Evolutionary conservation across 1,140 invertebrate species (phyloP).

Genomic region (Drosophila bipectinata): DNA sequence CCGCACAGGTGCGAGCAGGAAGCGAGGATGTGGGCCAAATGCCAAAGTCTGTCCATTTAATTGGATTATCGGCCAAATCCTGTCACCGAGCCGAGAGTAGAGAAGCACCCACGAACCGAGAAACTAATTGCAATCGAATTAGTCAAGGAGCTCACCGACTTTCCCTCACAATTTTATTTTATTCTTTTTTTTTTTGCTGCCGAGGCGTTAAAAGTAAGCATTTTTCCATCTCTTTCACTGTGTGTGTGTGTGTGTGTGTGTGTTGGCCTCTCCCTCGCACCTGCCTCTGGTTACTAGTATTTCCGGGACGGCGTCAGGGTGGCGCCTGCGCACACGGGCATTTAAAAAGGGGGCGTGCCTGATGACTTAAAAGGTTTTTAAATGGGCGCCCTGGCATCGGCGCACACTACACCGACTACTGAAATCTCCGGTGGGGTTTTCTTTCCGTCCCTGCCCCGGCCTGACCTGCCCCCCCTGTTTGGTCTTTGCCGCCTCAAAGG

Average conservation of each 20-base stretch:
- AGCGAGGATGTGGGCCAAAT: slow-evolving; percentile 43
- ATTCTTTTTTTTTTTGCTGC: too few relatives aligned
- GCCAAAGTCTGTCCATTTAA: slow-evolving; percentile 60
- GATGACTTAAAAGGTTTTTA: slow-evolving; percentile 83
- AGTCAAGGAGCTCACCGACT: slow-evolving; percentile 78
- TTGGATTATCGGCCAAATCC: slow-evolving; percentile 77
- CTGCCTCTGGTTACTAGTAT: slow-evolving; percentile 25
- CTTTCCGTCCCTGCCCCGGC: too few relatives aligned
- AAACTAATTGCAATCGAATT: slow-evolving; percentile 76
- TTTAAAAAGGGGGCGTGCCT: slow-evolving; percentile 77
- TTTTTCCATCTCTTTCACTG: not conserved
- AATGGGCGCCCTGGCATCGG: slow-evolving; percentile 58
- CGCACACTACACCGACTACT: slow-evolving; percentile 8
- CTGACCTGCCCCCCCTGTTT: slow-evolving; percentile 5
- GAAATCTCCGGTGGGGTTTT: slow-evolving; percentile 32
- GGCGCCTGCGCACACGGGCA: slow-evolving; percentile 62
- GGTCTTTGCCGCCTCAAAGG: slow-evolving; percentile 72
- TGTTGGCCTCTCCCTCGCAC: slow-evolving; percentile 2
- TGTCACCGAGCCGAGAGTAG: slow-evolving; percentile 54
- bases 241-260: not conserved
- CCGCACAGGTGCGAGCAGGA: slow-evolving; percentile 74
- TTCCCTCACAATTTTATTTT: slow-evolving; percentile 27
- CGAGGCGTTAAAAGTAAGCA: slow-evolving; percentile 50
- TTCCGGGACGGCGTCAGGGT: slow-evolving; percentile 80
- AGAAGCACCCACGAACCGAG: slow-evolving; percentile 51